phyloP scores from a whole-genome alignment of 1,140 invertebrate genomes.

The Drosophila sturtevanti region DNA sequence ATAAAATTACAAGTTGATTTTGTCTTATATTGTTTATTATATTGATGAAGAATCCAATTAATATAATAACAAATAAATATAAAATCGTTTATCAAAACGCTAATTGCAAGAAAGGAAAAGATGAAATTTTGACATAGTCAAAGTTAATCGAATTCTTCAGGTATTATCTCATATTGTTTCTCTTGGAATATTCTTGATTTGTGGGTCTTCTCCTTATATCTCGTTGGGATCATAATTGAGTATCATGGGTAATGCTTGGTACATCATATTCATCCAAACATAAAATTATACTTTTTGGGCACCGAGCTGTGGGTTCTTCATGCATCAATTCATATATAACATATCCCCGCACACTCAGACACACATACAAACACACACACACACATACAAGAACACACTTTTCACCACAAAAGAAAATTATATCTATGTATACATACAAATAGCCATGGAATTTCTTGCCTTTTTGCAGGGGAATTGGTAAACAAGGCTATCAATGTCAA shows the following conservation, averaged over 20 bases:
- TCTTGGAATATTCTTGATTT: slow-evolving; percentile 35
- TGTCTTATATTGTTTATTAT: not conserved
- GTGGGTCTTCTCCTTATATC: slow-evolving; percentile 7
- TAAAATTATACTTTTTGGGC: slow-evolving; percentile 26
- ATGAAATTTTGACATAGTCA: not conserved
- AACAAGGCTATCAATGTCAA: slow-evolving; percentile 99
- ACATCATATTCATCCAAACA: not conserved
- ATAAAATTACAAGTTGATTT: too few relatives aligned
- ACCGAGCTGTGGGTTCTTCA: slow-evolving; percentile 36
- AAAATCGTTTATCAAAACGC: not conserved
- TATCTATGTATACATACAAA: slow-evolving; percentile 76
- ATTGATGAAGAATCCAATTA: too few relatives aligned
- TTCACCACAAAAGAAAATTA: slow-evolving; percentile 56
- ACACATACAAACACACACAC: slow-evolving; percentile 27
- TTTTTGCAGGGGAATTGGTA: slow-evolving; percentile 96
- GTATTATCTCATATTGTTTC: slow-evolving; percentile 21
- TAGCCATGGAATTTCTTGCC: slow-evolving; percentile 84
- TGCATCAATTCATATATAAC: slow-evolving; percentile 22
- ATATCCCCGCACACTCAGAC: slow-evolving; percentile 21
- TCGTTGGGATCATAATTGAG: slow-evolving; percentile 19
- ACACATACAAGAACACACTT: slow-evolving; percentile 30
- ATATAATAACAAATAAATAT: not conserved
- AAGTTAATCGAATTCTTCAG: not conserved
- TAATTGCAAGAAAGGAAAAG: not conserved
- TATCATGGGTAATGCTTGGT: slow-evolving; percentile 36